Base-by-base conservation (phyloP, 2,888 invertebrate genomes). In the Geophilus truncorum region DNA sequence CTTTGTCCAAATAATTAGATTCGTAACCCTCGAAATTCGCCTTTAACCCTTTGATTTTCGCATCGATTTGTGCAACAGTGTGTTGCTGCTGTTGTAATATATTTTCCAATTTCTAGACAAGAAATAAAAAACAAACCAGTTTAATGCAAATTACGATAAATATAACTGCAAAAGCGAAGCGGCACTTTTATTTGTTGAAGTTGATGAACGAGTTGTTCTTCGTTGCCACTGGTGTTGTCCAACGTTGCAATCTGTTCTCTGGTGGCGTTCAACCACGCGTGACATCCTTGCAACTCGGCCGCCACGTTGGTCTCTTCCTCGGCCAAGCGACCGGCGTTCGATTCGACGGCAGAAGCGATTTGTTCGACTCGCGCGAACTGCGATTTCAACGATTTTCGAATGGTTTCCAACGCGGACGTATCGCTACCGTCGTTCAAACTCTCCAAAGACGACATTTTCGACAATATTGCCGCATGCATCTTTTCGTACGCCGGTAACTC, bases 221-320 rank as follows among this genome's bases (percentile, higher is more conserved):
- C 95, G 84, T 94, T 93, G 0, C 97, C 96, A 2, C 94, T 93
- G 88, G 95, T 90, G 85, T 95, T 95, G 85, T 96, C 96, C 85
- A 95, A 95, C 86, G 93, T 93, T 62, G 94, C 92, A n/a, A 95
- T 91, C 62, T 92, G 91, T 85, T 95, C 95, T 21, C 95, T 91
- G 23, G 94, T 89, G 86, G 91, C 91, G 18, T 92, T 91, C 0
- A 95, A 90, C 82, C 89, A 89, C 82, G 93, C 93, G 4, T 92
- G 91, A 0, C 92, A 89, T 5, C 88, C 45, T 76, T 82, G 81
- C 30, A 83, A 34, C 21, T 81, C 78, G 9, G 78, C 34, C 23
- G 45, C 21, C 0, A 83, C 36, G 10, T 81, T 83, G n/a, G 84
- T 83, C 82, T 86, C 85, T 81, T 86, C 85, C 62, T 84, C 84